A percentile compares a stretch with the other conserved stretches of the same genome.
Evolutionary conservation across 2,113 vertebrate species (phyloP).

Genomic region (Camelus dromedarius): DNA sequence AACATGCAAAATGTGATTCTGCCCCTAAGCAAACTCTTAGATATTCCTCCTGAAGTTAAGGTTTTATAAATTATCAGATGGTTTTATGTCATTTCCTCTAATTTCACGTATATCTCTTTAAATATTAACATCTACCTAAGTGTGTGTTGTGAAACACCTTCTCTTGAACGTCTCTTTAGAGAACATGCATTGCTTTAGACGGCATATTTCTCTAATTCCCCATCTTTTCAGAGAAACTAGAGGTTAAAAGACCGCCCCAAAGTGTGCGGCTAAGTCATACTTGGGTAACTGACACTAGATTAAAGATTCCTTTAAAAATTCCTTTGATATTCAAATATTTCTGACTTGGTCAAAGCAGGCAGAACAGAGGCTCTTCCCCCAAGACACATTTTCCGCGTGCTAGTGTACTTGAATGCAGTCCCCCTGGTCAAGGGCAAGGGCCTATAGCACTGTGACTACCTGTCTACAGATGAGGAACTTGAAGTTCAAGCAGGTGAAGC

Average conservation of each 20-base stretch:
- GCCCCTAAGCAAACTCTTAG: background rate
- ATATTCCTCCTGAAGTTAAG: slow-evolving; percentile 70
- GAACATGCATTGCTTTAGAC: slow-evolving; percentile 16
- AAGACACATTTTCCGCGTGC: background rate
- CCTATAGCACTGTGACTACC: no score
- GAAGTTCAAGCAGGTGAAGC: background rate
- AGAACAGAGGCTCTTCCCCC: background rate
- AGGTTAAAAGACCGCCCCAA: background rate
- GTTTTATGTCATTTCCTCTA: background rate
- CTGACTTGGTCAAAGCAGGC: background rate
- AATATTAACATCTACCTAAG: slow-evolving; percentile 73
- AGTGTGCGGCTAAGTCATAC: background rate
- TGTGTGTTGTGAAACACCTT: background rate
- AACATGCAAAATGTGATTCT: slow-evolving; percentile 26
- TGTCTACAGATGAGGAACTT: background rate
- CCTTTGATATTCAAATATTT: background rate
- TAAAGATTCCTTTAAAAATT: background rate
- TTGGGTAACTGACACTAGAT: background rate
- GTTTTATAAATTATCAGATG: slow-evolving; percentile 76
- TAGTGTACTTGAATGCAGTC: background rate
- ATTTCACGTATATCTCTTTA: background rate
- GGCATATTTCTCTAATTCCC: slow-evolving; percentile 1
- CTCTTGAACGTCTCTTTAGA: background rate
- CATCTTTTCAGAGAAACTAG: background rate
- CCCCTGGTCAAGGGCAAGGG: background rate